These are phyloP conservation scores for Cantharis lateralis DNA, from an alignment of 2,888 invertebrate genomes.

Conservation along the genomic window DNA sequence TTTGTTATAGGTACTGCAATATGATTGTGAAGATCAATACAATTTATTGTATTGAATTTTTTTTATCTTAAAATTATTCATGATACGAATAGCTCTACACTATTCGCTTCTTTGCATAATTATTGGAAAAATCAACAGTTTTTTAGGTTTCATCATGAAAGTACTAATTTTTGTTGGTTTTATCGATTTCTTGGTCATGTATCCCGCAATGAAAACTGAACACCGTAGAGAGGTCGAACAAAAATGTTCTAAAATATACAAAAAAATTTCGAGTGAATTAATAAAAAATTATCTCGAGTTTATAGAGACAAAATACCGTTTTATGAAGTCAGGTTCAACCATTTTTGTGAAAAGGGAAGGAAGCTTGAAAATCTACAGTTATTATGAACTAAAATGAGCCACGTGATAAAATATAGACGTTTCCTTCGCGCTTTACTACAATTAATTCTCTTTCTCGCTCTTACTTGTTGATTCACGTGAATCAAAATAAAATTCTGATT, in stretches of 20 bases:
- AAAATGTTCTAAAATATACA: not conserved
- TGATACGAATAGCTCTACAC: not conserved
- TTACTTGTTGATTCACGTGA: not conserved
- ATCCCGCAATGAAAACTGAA: not conserved
- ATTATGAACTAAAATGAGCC: conserved; percentile 30
- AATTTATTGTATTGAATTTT: not conserved
- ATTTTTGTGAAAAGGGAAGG: conserved; percentile 54
- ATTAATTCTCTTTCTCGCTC: not conserved
- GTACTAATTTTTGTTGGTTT: not conserved
- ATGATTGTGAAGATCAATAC: not conserved
- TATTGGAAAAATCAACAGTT: not conserved
- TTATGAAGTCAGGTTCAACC: conserved; percentile 52
- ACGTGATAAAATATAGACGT: conserved; percentile 32
- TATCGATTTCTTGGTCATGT: not conserved
- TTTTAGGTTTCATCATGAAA: not conserved
- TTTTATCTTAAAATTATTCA: not conserved
- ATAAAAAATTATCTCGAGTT: not conserved
- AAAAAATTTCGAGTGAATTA: not conserved
- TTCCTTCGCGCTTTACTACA: conserved; percentile 7
- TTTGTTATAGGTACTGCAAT: not conserved
- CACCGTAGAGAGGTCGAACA: not conserved
- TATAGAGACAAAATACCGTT: conserved; percentile 49
- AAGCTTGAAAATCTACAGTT: conserved; percentile 40
- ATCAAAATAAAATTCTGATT: not conserved
- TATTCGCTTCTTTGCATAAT: not conserved